Conservation (phyloP, 2,113 vertebrate genomes). For the Arothron firmamentum region DNA sequence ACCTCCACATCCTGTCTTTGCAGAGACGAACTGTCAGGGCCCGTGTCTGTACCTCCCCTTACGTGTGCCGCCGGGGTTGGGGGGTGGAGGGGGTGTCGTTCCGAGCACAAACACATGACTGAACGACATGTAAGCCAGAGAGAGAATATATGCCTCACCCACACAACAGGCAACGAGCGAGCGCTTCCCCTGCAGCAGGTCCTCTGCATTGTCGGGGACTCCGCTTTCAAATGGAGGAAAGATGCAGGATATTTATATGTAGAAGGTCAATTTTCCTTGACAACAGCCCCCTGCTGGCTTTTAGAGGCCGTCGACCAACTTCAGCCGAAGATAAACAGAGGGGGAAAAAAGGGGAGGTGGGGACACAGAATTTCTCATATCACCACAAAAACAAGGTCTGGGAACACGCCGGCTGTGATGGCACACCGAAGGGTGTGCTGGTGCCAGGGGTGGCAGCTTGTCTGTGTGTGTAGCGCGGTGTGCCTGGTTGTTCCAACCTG, state of each 20-base stretch:
- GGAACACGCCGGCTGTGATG: conserved; percentile 49
- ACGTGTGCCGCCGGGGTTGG: conserved; percentile 28
- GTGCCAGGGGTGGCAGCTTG: conserved; percentile 65
- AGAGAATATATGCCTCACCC: conserved; percentile 25
- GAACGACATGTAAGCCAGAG: conserved; percentile 11
- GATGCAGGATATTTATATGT: conserved; percentile 18
- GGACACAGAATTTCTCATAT: conserved; percentile 11
- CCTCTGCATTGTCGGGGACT: conserved; percentile 9
- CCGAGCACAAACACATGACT: conserved; percentile 28
- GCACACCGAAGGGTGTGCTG: conserved; percentile 25
- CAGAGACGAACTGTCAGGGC: conserved; percentile 40
- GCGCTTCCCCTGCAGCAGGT: background rate
- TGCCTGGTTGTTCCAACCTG: conserved; percentile 54
- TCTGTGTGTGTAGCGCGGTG: conserved; percentile 43
- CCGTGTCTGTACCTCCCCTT: conserved; percentile 43
- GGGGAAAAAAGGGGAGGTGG: no score
- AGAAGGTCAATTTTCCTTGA: conserved; percentile 17
- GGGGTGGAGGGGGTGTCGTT: conserved; percentile 17
- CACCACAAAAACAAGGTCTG: conserved; percentile 25
- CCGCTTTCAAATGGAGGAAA: background rate
- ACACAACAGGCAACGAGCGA: conserved; percentile 9
- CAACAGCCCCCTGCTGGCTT: conserved; percentile 9
- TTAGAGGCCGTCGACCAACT: background rate
- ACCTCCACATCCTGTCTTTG: conserved; percentile 56
- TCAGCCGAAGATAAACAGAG: conserved; percentile 11